Evolutionary conservation across 2,113 vertebrate genomes (phyloP).

Genomic region (Melanerpes formicivorus): DNA sequence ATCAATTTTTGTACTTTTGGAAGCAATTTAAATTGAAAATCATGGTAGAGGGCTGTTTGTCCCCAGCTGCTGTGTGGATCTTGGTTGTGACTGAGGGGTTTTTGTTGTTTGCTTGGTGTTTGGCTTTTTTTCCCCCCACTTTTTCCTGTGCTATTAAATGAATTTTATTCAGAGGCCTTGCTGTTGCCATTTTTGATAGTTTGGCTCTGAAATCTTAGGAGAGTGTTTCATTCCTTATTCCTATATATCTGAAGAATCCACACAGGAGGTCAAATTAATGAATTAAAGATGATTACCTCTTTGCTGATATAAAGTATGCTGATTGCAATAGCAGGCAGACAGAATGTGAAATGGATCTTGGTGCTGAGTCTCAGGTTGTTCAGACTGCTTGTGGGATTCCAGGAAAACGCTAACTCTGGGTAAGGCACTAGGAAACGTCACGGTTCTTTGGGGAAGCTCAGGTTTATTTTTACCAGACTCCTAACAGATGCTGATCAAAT

Average conservation of each 20-base stretch:
- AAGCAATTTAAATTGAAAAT: conserved; percentile 1
- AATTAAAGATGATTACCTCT: conserved; percentile 20
- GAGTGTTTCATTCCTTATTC: not conserved
- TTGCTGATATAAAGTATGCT: not conserved
- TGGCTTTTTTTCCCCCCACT: not conserved
- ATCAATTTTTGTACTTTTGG: not conserved
- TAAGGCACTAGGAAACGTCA: not conserved
- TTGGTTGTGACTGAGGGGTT: too few species aligned
- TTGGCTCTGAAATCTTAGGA: not conserved
- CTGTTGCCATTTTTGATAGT: not conserved
- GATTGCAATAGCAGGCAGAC: not conserved
- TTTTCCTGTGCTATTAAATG: not conserved
- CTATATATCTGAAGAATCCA: not conserved
- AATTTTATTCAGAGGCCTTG: not conserved
- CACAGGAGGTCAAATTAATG: not conserved
- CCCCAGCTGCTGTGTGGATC: not conserved
- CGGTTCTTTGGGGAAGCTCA: not conserved
- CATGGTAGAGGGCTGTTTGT: not conserved
- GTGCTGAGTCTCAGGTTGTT: not conserved
- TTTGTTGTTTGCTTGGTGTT: too few species aligned
- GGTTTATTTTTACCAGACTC: not conserved
- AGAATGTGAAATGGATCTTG: not conserved
- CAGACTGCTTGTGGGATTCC: not conserved
- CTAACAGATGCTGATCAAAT: not conserved
- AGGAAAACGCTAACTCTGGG: not conserved